A percentile compares a stretch with the other conserved stretches of the same genome.
These are phyloP conservation scores for Rhabdophis nuchalis DNA, from an alignment of 2,797 vertebrate species.

Conservation along the genomic window DNA sequence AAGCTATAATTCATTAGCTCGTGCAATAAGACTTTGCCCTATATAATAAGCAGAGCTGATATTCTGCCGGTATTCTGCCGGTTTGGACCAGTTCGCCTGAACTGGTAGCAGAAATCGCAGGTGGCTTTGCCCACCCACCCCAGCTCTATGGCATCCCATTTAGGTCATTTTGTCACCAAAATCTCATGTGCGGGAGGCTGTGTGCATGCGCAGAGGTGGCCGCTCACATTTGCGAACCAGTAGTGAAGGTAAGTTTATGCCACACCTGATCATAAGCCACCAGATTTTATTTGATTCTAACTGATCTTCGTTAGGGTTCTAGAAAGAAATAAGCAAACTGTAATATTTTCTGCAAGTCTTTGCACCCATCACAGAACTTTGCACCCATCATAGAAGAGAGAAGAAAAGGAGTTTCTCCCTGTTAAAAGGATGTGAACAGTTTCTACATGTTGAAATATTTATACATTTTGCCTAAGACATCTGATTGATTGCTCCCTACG, in stretches of 20 bases:
- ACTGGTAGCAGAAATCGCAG: too few species aligned
- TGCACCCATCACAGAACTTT: not conserved
- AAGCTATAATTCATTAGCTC: not conserved
- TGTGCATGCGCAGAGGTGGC: too few species aligned
- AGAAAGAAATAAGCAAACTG: not conserved
- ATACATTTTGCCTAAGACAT: not conserved
- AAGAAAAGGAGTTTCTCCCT: not conserved
- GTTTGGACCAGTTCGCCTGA: too few species aligned
- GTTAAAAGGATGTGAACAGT: not conserved
- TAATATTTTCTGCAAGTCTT: not conserved
- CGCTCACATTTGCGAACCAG: too few species aligned
- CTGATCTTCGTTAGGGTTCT: not conserved
- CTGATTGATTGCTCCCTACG: not conserved
- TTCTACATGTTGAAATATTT: not conserved
- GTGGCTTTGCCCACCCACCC: too few species aligned
- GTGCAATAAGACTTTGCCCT: not conserved
- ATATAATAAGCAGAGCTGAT: not conserved
- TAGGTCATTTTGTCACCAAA: too few species aligned
- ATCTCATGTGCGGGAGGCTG: too few species aligned
- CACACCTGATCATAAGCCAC: not conserved
- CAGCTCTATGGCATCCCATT: too few species aligned
- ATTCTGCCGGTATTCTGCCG: too few species aligned
- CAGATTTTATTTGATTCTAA: not conserved
- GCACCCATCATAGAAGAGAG: not conserved
- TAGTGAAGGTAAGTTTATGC: too few species aligned